Evolutionary conservation across 2,113 vertebrate genomes (phyloP), one percentile per base, ranked within the genome.

Genomic region (Empidonax traillii): DNA sequence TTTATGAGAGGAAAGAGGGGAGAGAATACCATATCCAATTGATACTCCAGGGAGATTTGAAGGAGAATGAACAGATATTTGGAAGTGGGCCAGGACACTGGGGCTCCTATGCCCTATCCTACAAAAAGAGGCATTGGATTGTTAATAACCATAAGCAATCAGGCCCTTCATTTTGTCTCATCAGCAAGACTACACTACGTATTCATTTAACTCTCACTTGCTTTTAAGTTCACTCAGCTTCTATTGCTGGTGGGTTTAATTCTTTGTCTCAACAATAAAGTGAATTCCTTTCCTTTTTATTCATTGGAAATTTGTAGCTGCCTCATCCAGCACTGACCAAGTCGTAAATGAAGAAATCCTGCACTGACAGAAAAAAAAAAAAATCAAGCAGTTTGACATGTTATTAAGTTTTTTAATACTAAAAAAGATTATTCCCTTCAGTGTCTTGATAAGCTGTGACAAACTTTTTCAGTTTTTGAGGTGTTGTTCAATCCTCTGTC

Each of bases 21-120:
- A 81, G 49, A 83, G 66, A 97, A 84, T 75, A 93, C 85, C 84
- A 77, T 69, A 51, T 83, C 58, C 33, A 94, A 87, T 77, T 93
- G 90, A 96, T 94, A 61, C 61, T 67, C 56, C 82, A 90, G 82
- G 81, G 87, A 87, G 61, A 93, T 92, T 87, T 73, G 35, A 94
- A 84, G 65, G 47, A 93, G 69, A 93, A 96, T 90, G 88, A 93
- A 85, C 4, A 22, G 21, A 21, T 63, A 79, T 73, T 91, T 96
- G 95, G 94, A 94, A 79, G 46, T 10, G 35, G 10, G 78, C 95
- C 92, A 95, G 78, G 46, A 87, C 61, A 82, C 85, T 65, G 71
- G 53, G 62, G 78, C 44, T 87, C 12, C 85, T 43, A 1, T 6
- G 28, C n/a, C 53, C 20, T 87, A 73, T 23, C 41, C 49, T 66